Evolutionary conservation across 2,113 vertebrate species (phyloP).

Genomic region (Circaetus cinerascens): DNA sequence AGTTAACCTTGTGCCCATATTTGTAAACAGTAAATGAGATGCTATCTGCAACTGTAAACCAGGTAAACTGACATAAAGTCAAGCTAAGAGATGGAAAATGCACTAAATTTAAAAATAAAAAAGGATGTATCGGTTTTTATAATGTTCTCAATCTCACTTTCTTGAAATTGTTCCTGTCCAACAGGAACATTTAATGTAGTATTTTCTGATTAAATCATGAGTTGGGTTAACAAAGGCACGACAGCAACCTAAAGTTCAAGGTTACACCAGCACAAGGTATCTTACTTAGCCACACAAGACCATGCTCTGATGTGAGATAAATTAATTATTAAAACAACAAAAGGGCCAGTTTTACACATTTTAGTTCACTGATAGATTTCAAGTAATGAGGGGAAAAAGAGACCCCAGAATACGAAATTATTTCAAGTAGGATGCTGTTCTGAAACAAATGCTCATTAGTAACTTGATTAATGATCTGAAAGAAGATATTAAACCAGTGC

Average conservation of each 20-base stretch:
- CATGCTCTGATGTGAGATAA: background rate
- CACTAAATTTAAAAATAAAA: background rate
- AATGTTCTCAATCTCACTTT: background rate
- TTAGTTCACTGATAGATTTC: background rate
- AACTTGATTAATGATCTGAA: conserved; percentile 31
- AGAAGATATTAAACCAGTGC: background rate
- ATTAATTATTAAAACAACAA: background rate
- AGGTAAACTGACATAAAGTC: background rate
- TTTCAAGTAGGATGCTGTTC: background rate
- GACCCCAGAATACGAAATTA: background rate
- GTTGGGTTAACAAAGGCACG: background rate
- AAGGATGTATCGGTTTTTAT: background rate
- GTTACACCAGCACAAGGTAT: background rate
- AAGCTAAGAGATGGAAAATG: background rate
- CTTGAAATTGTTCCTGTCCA: background rate
- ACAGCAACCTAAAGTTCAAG: background rate
- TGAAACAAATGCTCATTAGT: conserved; percentile 18
- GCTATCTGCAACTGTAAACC: background rate
- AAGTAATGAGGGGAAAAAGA: background rate
- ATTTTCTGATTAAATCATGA: background rate
- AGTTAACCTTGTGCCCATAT: background rate
- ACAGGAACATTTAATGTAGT: background rate
- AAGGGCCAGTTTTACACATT: background rate
- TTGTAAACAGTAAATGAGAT: background rate
- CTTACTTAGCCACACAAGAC: background rate